Evolutionary conservation across 2,797 vertebrate species (phyloP).

Genomic region (Intellagama lesueurii): DNA sequence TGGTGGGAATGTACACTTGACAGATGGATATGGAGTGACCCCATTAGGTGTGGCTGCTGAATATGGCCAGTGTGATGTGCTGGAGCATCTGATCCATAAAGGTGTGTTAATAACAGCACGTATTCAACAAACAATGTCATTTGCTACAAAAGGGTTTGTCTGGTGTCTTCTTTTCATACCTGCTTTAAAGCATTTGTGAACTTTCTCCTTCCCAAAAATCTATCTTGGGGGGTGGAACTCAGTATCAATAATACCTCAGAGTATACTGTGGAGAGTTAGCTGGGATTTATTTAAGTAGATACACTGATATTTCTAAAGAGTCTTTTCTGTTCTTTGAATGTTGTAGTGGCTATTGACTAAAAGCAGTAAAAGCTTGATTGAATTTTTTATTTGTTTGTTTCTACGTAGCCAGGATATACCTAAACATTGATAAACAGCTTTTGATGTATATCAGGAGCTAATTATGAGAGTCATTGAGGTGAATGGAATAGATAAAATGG

Average conservation of each 20-base stretch:
- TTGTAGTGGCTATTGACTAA: neutral
- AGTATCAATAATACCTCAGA: neutral
- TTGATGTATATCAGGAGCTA: neutral
- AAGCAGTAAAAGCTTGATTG: neutral
- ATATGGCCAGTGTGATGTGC: conserved; percentile 81
- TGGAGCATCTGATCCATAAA: conserved; percentile 89
- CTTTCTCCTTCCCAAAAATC: neutral
- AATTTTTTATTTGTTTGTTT: neutral
- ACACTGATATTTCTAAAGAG: neutral
- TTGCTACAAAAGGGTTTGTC: neutral
- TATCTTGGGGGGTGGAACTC: neutral
- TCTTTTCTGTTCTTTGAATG: neutral
- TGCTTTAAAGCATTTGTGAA: neutral
- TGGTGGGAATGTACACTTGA: conserved; percentile 81
- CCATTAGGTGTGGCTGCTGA: conserved; percentile 86
- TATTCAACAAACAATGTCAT: neutral
- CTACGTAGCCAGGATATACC: neutral
- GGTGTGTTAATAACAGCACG: conserved; percentile 70
- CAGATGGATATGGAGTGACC: conserved; percentile 83
- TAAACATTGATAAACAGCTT: neutral
- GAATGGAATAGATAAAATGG: neutral
- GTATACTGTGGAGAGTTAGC: neutral
- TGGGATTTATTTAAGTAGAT: neutral
- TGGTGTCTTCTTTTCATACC: neutral
- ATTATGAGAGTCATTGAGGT: neutral